A percentile compares a stretch with the other conserved stretches of the same genome.
Evolutionary conservation across 1,140 invertebrate genomes (phyloP).

Genomic region (Zelostemma sp.): DNA sequence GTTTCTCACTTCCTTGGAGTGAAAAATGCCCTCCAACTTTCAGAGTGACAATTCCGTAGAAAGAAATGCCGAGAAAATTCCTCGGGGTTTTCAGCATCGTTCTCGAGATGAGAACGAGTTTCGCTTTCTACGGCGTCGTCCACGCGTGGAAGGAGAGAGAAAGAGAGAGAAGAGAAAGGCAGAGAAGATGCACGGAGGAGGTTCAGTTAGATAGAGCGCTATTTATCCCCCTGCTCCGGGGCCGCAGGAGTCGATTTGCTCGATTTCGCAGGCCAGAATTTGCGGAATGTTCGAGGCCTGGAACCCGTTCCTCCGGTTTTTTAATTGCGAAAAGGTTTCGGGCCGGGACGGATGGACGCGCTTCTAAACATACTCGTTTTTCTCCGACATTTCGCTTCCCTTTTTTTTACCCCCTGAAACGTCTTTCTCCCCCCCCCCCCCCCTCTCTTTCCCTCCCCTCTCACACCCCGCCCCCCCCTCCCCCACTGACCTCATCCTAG

Average conservation of each 20-base stretch:
- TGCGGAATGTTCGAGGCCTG: constrained; percentile 66
- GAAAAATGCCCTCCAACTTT: too few relatives aligned
- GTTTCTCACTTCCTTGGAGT: too few relatives aligned
- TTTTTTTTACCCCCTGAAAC: too few relatives aligned
- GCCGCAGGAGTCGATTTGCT: constrained; percentile 49
- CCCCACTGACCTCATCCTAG: too few relatives aligned
- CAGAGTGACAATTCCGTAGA: too few relatives aligned
- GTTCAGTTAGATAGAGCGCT: constrained; percentile 43
- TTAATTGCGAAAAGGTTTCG: constrained; percentile 70
- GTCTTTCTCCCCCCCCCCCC: too few relatives aligned
- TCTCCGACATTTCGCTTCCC: too few relatives aligned
- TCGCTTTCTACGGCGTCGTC: constrained; percentile 38
- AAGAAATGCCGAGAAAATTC: too few relatives aligned
- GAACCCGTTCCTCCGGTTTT: constrained; percentile 69
- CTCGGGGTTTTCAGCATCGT: constrained; percentile 2
- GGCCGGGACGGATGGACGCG: constrained; percentile 34
- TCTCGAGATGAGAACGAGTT: constrained; percentile 31
- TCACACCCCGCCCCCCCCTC: too few relatives aligned
- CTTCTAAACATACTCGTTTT: not conserved
- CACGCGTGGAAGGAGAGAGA: constrained; percentile 14
- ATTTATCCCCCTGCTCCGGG: constrained; percentile 50
- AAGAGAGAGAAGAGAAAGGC: constrained; percentile 12
- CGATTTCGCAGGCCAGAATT: constrained; percentile 65
- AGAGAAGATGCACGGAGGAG: constrained; percentile 15
- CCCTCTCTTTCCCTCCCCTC: too few relatives aligned